Evolutionary conservation across 2,113 vertebrate genomes (phyloP).

Genomic region (Spea multiplicata): DNA sequence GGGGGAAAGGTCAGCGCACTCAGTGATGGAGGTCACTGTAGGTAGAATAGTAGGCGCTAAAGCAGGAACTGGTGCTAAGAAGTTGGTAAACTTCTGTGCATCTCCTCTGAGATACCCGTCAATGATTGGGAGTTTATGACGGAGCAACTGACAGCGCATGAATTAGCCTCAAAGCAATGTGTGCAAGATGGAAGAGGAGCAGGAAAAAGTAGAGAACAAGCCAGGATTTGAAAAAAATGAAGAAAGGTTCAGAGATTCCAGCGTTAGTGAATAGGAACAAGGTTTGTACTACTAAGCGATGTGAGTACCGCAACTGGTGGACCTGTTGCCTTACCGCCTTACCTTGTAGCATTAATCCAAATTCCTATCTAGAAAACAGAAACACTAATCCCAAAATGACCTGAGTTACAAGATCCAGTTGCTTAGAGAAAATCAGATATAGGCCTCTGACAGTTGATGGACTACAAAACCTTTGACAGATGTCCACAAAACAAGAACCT

Average conservation of each 20-base stretch:
- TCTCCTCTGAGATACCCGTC: not conserved
- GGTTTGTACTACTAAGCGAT: no score
- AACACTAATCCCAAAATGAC: no score
- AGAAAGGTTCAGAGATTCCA: constrained; percentile 8
- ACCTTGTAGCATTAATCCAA: no score
- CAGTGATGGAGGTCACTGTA: not conserved
- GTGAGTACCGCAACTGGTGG: no score
- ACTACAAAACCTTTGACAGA: no score
- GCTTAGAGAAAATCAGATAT: no score
- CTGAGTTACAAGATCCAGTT: no score
- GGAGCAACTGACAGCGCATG: not conserved
- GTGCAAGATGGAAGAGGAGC: constrained; percentile 13
- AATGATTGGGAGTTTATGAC: not conserved
- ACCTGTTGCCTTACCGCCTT: no score
- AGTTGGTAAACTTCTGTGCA: not conserved
- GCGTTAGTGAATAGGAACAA: no score
- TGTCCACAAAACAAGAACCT: no score
- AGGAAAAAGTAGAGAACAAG: not conserved
- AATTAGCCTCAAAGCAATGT: constrained; percentile 12
- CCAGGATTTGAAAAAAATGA: constrained; percentile 27
- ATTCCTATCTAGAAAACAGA: no score
- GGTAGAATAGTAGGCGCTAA: constrained; percentile 6
- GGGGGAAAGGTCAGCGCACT: not conserved
- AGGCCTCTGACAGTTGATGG: no score
- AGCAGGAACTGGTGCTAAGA: not conserved